A percentile compares a stretch with the other conserved stretches of the same genome.
These are phyloP conservation scores for Sander vitreus DNA, from an alignment of 2,113 vertebrate species.

Conservation along the genomic window DNA sequence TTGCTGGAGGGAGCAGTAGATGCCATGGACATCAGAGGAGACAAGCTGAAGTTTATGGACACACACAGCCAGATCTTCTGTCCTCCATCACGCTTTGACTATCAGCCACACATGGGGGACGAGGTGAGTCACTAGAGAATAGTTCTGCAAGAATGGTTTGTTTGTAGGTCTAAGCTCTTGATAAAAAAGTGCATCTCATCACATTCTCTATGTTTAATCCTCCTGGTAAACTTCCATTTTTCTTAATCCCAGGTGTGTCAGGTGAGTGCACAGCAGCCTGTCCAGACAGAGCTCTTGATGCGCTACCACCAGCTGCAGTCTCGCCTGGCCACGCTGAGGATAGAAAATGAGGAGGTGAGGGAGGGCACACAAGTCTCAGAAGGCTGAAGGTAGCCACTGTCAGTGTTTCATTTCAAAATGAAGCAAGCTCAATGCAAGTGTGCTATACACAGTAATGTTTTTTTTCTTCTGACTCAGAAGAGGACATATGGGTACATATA, in stretches of 20 bases:
- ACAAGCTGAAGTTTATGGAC: slow-evolving; percentile 98
- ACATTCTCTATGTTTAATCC: slow-evolving; percentile 10
- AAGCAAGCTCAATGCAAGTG: neutral
- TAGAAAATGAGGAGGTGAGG: slow-evolving; percentile 97
- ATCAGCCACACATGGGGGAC: slow-evolving; percentile 98
- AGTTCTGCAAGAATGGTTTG: neutral
- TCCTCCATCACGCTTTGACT: slow-evolving; percentile 97
- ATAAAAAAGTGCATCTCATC: neutral
- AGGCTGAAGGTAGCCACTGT: neutral
- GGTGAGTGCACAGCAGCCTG: slow-evolving; percentile 96
- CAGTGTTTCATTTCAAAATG: slow-evolving; percentile 13
- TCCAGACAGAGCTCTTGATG: slow-evolving; percentile 96
- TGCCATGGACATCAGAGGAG: slow-evolving; percentile 93
- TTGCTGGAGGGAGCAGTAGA: slow-evolving; percentile 94
- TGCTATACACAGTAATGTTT: neutral
- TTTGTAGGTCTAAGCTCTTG: neutral
- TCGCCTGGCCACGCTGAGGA: slow-evolving; percentile 94
- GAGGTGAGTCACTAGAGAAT: slow-evolving; percentile 85
- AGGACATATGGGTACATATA: neutral
- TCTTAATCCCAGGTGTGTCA: slow-evolving; percentile 90
- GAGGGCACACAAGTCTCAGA: slow-evolving; percentile 19
- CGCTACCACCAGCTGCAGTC: slow-evolving; percentile 98
- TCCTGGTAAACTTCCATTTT: slow-evolving; percentile 5
- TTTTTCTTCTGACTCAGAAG: slow-evolving; percentile 7
- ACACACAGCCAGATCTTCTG: slow-evolving; percentile 97